These are phyloP conservation scores for Zonitis immaculata DNA, from an alignment of 2,888 invertebrate genomes.

Conservation along the genomic window DNA sequence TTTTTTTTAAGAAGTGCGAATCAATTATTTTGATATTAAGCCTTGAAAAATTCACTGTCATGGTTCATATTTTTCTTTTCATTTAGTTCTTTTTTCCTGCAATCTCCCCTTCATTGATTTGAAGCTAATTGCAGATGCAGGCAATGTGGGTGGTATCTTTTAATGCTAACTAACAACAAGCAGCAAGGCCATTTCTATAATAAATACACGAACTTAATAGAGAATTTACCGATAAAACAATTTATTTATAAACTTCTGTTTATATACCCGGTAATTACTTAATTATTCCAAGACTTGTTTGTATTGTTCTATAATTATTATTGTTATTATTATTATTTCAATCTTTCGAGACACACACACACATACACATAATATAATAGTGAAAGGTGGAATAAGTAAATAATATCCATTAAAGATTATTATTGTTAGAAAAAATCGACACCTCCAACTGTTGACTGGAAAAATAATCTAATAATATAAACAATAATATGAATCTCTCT, in stretches of 20 bases:
- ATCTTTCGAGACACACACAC: not conserved
- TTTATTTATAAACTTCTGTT: not conserved
- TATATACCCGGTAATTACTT: not conserved
- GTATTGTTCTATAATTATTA: not conserved
- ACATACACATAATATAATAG: too few relatives aligned
- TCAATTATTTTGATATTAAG: too few relatives aligned
- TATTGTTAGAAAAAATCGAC: not conserved
- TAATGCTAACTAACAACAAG: not conserved
- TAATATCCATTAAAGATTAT: not conserved
- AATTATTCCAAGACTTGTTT: not conserved
- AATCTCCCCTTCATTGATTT: not conserved
- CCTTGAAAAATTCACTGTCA: too few relatives aligned
- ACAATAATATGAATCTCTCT: not conserved
- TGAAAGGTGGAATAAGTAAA: not conserved
- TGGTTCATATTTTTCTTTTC: too few relatives aligned
- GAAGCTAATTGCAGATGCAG: not conserved
- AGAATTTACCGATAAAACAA: not conserved
- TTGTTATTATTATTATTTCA: not conserved
- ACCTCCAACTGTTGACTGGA: not conserved
- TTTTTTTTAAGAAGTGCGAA: too few relatives aligned
- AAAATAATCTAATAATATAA: too few relatives aligned
- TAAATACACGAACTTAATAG: not conserved
- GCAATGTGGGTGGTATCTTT: not conserved
- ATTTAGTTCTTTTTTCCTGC: not conserved
- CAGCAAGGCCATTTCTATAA: not conserved